These are phyloP conservation scores for Acleris sparsana DNA, from an alignment of 2,888 invertebrate species.

Conservation along the genomic window DNA sequence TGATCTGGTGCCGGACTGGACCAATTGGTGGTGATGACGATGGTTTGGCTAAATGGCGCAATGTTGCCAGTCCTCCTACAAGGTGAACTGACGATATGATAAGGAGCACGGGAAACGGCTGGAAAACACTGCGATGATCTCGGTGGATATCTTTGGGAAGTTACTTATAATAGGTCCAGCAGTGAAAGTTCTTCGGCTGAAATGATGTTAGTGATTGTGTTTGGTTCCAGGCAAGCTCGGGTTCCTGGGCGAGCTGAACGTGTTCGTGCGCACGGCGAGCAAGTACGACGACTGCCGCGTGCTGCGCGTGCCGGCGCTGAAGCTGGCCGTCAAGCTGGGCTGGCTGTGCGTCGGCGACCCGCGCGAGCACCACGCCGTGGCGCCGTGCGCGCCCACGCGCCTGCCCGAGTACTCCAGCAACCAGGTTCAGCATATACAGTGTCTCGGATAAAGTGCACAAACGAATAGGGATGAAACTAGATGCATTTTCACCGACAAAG, in stretches of 20 bases:
- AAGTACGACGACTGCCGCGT: slow-evolving; percentile 99
- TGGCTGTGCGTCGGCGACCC: slow-evolving; percentile 97
- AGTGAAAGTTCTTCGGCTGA: neutral
- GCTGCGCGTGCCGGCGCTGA: slow-evolving; percentile 94
- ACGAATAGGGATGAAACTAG: no score
- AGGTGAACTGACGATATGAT: no score
- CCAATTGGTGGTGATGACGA: slow-evolving; percentile 82
- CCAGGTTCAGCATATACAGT: slow-evolving; percentile 50
- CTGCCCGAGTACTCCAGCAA: slow-evolving; percentile 94
- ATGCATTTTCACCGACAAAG: no score
- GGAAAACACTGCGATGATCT: no score
- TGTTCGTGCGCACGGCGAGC: slow-evolving; percentile 97
- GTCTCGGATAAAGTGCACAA: no score
- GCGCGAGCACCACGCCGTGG: slow-evolving; percentile 97
- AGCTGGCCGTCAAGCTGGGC: slow-evolving; percentile 91
- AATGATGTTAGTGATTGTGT: neutral
- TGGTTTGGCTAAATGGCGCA: neutral
- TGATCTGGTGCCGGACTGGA: slow-evolving; percentile 97
- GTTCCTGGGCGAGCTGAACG: slow-evolving; percentile 96
- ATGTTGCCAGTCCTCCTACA: no score
- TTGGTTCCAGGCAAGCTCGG: slow-evolving; percentile 87
- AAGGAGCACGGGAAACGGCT: no score
- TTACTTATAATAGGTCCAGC: neutral
- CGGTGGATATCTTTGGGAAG: no score
- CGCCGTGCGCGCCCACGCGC: slow-evolving; percentile 97